Conservation (phyloP, 2,113 vertebrate genomes). For the Datnioides undecimradiatus region DNA sequence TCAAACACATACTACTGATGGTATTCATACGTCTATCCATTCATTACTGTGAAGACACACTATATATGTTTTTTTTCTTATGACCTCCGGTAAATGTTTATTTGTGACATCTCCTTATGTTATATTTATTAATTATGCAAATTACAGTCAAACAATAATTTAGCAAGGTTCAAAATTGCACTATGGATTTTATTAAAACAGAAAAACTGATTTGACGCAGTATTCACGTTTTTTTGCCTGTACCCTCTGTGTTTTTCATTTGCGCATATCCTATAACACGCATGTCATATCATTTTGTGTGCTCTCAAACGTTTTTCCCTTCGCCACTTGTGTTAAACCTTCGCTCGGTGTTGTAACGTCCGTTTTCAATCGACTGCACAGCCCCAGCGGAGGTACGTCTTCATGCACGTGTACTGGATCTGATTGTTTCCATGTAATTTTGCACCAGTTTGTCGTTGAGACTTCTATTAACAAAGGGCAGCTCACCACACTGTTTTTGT, state of each 20-base stretch:
- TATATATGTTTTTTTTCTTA: slow-evolving; percentile 6
- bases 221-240: slow-evolving; percentile 9
- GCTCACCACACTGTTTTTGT: slow-evolving; percentile 59
- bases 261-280: slow-evolving; percentile 6
- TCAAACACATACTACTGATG: slow-evolving; percentile 57
- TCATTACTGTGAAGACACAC: slow-evolving; percentile 49
- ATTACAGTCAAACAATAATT: slow-evolving; percentile 17
- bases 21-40: not conserved
- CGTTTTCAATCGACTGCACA: slow-evolving; percentile 31
- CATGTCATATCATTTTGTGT: slow-evolving; percentile 18
- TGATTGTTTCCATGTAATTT: slow-evolving; percentile 27
- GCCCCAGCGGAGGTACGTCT: slow-evolving; percentile 1
- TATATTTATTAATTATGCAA: slow-evolving; percentile 70
- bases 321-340: slow-evolving; percentile 20
- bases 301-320: not conserved
- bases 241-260: slow-evolving; percentile 18
- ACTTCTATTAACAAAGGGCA: slow-evolving; percentile 62
- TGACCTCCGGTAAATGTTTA: slow-evolving; percentile 23
- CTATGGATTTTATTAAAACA: slow-evolving; percentile 23
- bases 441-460: slow-evolving; percentile 54
- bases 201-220: slow-evolving; percentile 16
- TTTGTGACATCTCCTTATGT: slow-evolving; percentile 27
- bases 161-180: slow-evolving; percentile 44
- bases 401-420: slow-evolving; percentile 15
- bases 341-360: slow-evolving; percentile 37